Base-by-base conservation (phyloP, 1,140 invertebrate species). In the Drosophila elegans region DNA sequence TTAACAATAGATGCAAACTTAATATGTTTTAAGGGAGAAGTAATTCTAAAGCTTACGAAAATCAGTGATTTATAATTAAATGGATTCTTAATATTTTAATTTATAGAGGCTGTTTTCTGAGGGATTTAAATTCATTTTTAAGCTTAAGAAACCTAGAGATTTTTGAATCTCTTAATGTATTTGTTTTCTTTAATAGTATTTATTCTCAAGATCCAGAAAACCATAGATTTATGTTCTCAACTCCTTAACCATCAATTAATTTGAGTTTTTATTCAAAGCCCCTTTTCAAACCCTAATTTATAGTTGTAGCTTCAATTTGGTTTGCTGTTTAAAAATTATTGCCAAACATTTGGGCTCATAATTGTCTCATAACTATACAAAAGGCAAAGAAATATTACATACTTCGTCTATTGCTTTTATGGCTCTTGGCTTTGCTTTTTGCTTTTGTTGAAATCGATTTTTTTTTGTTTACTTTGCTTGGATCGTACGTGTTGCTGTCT, bases 311-410 rank as follows among this genome's bases (percentile, higher is more conserved):
- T 64, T 69, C 56, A 75, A 61, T 69, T 71, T 57, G 55, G 63
- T 45, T 41, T 36, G 56, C 55, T 66, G 54, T 76, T 77, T 59
- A 61, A 78, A 78, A 79, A 57, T 86, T 45, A 88, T 89, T 88
- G 77, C 84, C 83, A 89, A 83, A 88, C 67, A 83, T 83, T 86
- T 86, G 53, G 71, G 63, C 57, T 78, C 69, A 88, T 86, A 88
- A 88, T 83, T 82, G 57, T 73, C 55, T 74, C 63, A 74, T 67
- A 72, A 48, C 56, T 49, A 68, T 44, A 72, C 61, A 71, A 72
- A 46, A 48, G n/a, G 9, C 42, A 36, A 73, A 36, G 36, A 71
- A 69, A 57, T 57, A 72, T 71, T 57, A 72, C 66, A 55, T 68
- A 68, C 49, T 61, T 25, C 51, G 34, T 75, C 29, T 42, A 59